Conservation (phyloP, 2,888 invertebrate species). For the Aromia moschata region DNA sequence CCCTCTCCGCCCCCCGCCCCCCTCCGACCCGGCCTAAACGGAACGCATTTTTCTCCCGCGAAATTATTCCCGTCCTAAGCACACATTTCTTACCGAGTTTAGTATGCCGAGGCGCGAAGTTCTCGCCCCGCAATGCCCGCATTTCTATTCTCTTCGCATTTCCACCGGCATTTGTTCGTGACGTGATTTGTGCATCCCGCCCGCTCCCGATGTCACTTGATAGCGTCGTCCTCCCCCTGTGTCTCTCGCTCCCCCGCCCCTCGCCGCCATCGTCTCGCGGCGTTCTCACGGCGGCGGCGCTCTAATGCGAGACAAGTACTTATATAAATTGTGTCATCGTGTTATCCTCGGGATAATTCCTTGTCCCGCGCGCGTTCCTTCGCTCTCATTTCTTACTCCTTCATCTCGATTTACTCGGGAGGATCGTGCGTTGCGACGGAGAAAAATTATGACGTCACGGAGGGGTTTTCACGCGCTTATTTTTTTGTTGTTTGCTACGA, state of each 20-base stretch:
- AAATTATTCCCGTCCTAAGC: conserved; percentile 61
- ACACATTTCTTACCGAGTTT: conserved; percentile 60
- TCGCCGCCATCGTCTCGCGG: no score
- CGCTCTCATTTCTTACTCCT: conserved; percentile 41
- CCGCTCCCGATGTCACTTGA: conserved; percentile 59
- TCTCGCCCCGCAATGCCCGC: conserved; percentile 57
- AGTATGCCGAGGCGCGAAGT: conserved; percentile 58
- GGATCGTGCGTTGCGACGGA: conserved; percentile 21
- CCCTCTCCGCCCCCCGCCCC: no score
- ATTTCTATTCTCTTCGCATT: conserved; percentile 62
- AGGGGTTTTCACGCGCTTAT: no score
- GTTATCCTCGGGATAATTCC: conserved; percentile 58
- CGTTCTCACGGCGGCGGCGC: conserved; percentile 58
- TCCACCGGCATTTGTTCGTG: conserved; percentile 62
- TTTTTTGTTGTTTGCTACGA: neutral
- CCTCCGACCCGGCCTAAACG: conserved; percentile 50
- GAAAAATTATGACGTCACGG: conserved; percentile 29
- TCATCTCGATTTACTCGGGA: conserved; percentile 45
- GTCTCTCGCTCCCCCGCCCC: no score
- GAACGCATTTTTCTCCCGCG: conserved; percentile 58
- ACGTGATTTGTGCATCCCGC: conserved; percentile 62
- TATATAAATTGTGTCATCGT: conserved; percentile 60
- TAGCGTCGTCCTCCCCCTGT: conserved; percentile 56
- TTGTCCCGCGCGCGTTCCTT: conserved; percentile 47
- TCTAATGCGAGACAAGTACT: conserved; percentile 60